Base-by-base conservation (phyloP, 2,888 invertebrate species). In the Rhaphigaster nebulosa region DNA sequence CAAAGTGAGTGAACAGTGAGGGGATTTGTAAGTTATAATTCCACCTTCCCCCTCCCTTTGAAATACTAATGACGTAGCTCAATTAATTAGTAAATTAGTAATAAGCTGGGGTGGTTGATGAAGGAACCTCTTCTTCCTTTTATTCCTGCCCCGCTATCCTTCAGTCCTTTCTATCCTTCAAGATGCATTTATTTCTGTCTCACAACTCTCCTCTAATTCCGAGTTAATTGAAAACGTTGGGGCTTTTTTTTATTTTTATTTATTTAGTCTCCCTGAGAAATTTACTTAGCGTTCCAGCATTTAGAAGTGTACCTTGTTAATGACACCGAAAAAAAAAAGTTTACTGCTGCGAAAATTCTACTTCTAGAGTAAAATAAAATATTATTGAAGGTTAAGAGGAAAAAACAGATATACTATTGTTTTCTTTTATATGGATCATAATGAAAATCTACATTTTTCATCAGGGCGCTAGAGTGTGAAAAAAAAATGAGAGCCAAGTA, bases 1-100 rank as follows among this genome's bases (percentile, higher is more conserved):
- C 8, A 38, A 38, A 76, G 38, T 76, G 70, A 15, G 34, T 0
- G 20, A 76, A 29, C 65, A 29, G 29, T 15, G 29, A 23, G 70
- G 29, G 87, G 87, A 50, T 87, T 87, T 87, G 50, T 29, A 87
- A 87, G 52, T 52, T 52, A 87, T 52, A 50, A 54, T 60, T 50
- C 87, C 87, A 52, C 29, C 54, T n/a, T 15, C 54, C 56, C 56
- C 29, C 54, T 56, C n/a, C 20, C 88, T 50, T 89, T 76, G 50
- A 52, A 29, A 34, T 41, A 50, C 89, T 89, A 89, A 70, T 89
- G 89, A 89, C 34, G 52, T 70, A 50, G 41, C 50, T 52, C 65
- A 89, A 70, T 89, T 89, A 89, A 89, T 89, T 89, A 89, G 45
- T 89, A 89, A 89, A 89, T 89, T 89, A 89, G 89, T 50, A 89